phyloP scores from a whole-genome alignment of 2,113 vertebrate species.

The Chionomys nivalis region DNA sequence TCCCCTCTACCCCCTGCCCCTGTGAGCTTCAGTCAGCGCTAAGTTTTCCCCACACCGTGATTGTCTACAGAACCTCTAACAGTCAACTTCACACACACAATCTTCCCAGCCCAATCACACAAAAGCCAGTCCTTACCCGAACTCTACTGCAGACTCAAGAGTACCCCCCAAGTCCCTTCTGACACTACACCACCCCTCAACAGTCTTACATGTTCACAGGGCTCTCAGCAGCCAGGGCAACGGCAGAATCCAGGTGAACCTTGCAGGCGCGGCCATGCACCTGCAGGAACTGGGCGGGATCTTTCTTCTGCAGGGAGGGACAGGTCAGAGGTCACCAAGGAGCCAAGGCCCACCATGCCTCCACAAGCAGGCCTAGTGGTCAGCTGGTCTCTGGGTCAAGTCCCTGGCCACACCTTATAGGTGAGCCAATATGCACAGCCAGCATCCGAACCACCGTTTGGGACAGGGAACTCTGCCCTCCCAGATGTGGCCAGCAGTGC shows the following conservation, averaged over 20 bases:
- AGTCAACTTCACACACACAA: neutral
- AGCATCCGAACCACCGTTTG: neutral
- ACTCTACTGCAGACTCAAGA: neutral
- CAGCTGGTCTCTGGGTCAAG: neutral
- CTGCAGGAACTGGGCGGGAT: slow-evolving; percentile 97
- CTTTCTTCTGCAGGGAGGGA: slow-evolving; percentile 91
- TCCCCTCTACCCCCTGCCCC: too few species aligned
- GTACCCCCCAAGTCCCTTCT: neutral
- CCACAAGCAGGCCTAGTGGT: neutral
- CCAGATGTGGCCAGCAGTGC: neutral
- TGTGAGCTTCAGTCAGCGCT: neutral
- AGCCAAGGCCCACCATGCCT: neutral
- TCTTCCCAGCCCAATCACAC: neutral
- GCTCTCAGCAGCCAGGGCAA: slow-evolving; percentile 95
- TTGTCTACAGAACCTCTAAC: accelerated
- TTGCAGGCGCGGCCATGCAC: slow-evolving; percentile 97
- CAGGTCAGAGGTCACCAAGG: neutral
- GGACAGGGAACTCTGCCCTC: neutral
- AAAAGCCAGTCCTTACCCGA: neutral
- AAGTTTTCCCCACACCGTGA: neutral
- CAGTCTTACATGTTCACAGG: slow-evolving; percentile 95
- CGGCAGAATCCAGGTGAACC: slow-evolving; percentile 95
- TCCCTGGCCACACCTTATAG: neutral
- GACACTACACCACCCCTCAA: accelerated
- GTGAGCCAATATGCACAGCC: neutral